Evolutionary conservation across 2,797 vertebrate species (phyloP).

Genomic region (Austrolebias charrua): DNA sequence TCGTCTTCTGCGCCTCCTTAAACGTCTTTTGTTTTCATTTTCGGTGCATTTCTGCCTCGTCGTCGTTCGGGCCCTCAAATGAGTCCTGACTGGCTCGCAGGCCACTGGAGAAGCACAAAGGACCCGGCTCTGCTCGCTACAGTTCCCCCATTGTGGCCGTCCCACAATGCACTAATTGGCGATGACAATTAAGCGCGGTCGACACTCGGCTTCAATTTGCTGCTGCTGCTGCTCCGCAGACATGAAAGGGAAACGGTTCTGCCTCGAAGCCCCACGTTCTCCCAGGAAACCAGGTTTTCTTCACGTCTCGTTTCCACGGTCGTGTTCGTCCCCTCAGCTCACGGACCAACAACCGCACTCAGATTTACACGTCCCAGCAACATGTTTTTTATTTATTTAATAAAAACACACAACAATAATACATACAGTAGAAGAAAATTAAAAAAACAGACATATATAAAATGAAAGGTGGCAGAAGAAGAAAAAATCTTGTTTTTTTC

Average conservation of each 20-base stretch:
- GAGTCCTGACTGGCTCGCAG: slow-evolving; percentile 94
- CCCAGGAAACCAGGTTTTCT: slow-evolving; percentile 37
- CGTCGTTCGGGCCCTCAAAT: slow-evolving; percentile 89
- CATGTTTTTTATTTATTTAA: too few species aligned
- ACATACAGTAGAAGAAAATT: too few species aligned
- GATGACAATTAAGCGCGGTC: slow-evolving; percentile 89
- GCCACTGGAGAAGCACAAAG: slow-evolving; percentile 95
- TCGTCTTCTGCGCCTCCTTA: slow-evolving; percentile 63
- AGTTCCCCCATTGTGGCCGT: slow-evolving; percentile 90
- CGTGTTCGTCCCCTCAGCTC: background rate
- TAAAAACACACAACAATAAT: too few species aligned
- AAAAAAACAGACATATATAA: too few species aligned
- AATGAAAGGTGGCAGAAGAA: too few species aligned
- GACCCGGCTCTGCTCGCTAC: slow-evolving; percentile 86
- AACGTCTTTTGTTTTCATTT: slow-evolving; percentile 83
- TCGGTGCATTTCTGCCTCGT: slow-evolving; percentile 86
- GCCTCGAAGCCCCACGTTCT: slow-evolving; percentile 16
- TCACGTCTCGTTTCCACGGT: background rate
- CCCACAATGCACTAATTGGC: slow-evolving; percentile 95
- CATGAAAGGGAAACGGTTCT: slow-evolving; percentile 42
- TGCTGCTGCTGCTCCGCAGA: slow-evolving; percentile 66
- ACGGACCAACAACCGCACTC: background rate
- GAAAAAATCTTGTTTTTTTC: too few species aligned
- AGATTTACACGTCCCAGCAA: too few species aligned
- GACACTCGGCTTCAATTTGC: slow-evolving; percentile 85